Evolutionary conservation across 2,113 vertebrate species (phyloP), one percentile per base, ranked within the genome.

Genomic region (Peromyscus californicus): DNA sequence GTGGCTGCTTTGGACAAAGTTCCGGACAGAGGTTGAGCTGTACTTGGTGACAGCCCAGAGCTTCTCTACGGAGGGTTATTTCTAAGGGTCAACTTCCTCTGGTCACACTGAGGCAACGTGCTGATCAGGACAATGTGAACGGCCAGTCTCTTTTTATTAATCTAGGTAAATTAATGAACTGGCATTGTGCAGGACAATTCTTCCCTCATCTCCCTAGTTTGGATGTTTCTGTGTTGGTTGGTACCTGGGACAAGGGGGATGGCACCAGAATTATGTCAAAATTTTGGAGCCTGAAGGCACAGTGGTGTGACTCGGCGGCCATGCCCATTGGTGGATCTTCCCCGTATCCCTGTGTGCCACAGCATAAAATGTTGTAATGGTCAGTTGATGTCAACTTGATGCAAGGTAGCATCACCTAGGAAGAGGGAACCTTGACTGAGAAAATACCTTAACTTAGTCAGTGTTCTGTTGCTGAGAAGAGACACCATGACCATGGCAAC

Each of bases 101-200:
- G 70, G 7, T 72, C 36, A 65, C 51, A 2, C 36, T 21, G 36
- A 89, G 65, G 13, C 24, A 89, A 4, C 42, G 10, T 67, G 31
- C 51, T 48, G 51, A 76, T 80, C 45, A 67, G 21, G 24, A 39
- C 42, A 51, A 70, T 86, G 65, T 59, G 36, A 88, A 67, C 42
- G 22, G 24, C 16, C 36, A 69, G 59, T 54, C 36, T 75, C 29
- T 45, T 63, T 89, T 31, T n/a, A 70, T 89, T 85, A n/a, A 29
- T 92, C 36, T 90, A 51, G 48, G 42, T 69, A 82, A 94, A 94
- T 87, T 74, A 94, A 74, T 9, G 61, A 94, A 75, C n/a, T 63
- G 31, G 7, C 19, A n/a, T 39, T 63, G 33, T 33, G 29, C 1
- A 3, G 12, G 61, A 91, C 5, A 65, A 65, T 51, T 75, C n/a